Conservation (phyloP, 2,113 vertebrate genomes). For the Dicaeum eximium region DNA sequence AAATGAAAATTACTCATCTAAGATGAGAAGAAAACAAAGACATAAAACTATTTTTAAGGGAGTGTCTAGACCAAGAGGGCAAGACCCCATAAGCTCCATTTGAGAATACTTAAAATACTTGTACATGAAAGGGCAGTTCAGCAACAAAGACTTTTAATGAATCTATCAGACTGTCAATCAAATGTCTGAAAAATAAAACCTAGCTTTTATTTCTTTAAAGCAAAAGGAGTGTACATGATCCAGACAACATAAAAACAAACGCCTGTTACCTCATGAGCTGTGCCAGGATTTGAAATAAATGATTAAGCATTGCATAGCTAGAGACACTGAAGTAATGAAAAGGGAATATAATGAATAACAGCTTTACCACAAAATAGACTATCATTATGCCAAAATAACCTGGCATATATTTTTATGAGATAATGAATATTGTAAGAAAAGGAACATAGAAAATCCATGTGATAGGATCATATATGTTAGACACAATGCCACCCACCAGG, state of each 20-base stretch:
- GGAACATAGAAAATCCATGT: not conserved
- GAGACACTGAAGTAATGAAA: not conserved
- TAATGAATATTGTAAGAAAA: not conserved
- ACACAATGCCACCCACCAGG: not conserved
- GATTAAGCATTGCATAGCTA: not conserved
- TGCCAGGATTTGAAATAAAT: not conserved
- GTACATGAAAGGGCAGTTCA: not conserved
- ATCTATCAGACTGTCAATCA: not conserved
- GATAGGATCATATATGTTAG: not conserved
- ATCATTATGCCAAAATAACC: not conserved
- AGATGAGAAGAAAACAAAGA: slow-evolving; percentile 27
- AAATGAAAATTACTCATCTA: slow-evolving; percentile 27
- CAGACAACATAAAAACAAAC: not conserved
- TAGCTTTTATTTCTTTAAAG: not conserved
- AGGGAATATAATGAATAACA: not conserved
- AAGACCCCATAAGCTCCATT: not conserved
- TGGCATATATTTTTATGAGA: not conserved
- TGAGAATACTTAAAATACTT: not conserved
- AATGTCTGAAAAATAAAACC: not conserved
- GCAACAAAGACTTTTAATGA: not conserved
- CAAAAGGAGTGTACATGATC: not conserved
- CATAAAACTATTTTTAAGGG: not conserved
- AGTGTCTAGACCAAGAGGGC: not conserved
- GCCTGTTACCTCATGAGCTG: not conserved
- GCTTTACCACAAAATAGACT: not conserved